Evolutionary conservation across 2,888 invertebrate species (phyloP).

Genomic region (Watsonalla binaria): DNA sequence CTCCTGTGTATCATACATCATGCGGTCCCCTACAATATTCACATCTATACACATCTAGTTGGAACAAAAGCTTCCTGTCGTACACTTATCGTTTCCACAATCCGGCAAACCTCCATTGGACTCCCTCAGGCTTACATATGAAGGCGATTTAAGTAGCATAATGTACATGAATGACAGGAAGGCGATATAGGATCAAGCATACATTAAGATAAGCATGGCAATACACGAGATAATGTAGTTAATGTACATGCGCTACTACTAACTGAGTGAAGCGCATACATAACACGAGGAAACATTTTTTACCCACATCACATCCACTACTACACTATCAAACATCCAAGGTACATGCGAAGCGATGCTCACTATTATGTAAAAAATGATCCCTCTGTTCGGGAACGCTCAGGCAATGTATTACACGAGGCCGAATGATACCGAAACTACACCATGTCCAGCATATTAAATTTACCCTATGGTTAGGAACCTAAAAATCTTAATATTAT

Average conservation of each 20-base stretch:
- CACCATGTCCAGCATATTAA: too few relatives aligned
- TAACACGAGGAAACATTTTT: slow-evolving; percentile 32
- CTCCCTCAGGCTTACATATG: slow-evolving; percentile 2
- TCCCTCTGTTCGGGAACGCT: slow-evolving; percentile 21
- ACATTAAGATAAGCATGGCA: slow-evolving; percentile 25
- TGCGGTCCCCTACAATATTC: slow-evolving; percentile 47
- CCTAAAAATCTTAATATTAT: neutral
- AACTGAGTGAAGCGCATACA: slow-evolving; percentile 25
- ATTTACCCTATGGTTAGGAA: slow-evolving; percentile 8
- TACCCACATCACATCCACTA: slow-evolving; percentile 25
- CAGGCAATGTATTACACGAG: slow-evolving; percentile 13
- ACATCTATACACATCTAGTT: slow-evolving; percentile 49
- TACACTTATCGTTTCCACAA: slow-evolving; percentile 11
- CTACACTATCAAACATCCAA: slow-evolving; percentile 2
- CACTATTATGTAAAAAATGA: slow-evolving; percentile 23
- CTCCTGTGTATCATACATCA: slow-evolving; percentile 54
- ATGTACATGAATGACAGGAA: slow-evolving; percentile 17
- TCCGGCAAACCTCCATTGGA: slow-evolving; percentile 1
- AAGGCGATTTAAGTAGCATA: neutral
- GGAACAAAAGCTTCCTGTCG: slow-evolving; percentile 46
- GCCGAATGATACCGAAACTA: slow-evolving; percentile 2
- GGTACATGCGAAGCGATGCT: slow-evolving; percentile 13
- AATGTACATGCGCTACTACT: slow-evolving; percentile 29
- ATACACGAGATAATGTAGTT: slow-evolving; percentile 26
- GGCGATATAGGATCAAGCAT: slow-evolving; percentile 30